Base-by-base conservation (phyloP, 2,888 invertebrate genomes). In the Agrilus mali region DNA sequence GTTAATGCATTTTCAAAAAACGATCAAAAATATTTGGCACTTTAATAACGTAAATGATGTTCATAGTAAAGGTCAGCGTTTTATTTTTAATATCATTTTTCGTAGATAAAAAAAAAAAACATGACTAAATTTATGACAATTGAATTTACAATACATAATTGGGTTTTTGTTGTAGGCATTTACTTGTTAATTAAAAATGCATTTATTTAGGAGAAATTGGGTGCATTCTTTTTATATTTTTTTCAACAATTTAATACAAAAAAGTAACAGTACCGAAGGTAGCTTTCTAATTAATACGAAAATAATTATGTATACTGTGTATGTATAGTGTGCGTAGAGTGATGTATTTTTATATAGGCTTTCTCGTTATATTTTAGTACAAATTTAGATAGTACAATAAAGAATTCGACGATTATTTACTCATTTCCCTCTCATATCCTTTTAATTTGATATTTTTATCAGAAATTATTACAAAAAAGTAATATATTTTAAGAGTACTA, bases 291-390 rank as follows among this genome's bases (percentile, higher is more conserved):
- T 27, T 27, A 10, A 3, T 27, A 33, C 41, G 41, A 46, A 42
- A 41, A 42, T 43, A 38, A 47, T 46, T 50, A 48, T 52, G 52
- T 51, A 51, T 47, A 55, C 42, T 52, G 53, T 57, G 53, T 53
- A 53, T 50, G 56, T 56, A 54, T 55, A 63, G 56, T 59, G 64
- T 66, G 66, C 65, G 65, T 67, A 67, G 66, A 67, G 62, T 66
- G 53, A 55, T 52, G 66, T 67, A 66, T 67, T 67, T 50, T 67
- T 67, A 65, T 66, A 66, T 66, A 66, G 66, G 65, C 61, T 57
- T 66, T 65, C 63, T 62, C 27, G 27, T 27, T 62, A 62, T 64
- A 60, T 62, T 63, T 64, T 65, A 65, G 65, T 66, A 66, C 65
- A 66, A 66, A 60, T 54, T 63, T 61, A 62, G 53, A 52, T 57